These are phyloP conservation scores for Enteromius afrohamiltoni DNA, from an alignment of 2,797 vertebrate species.

Conservation along the genomic window DNA sequence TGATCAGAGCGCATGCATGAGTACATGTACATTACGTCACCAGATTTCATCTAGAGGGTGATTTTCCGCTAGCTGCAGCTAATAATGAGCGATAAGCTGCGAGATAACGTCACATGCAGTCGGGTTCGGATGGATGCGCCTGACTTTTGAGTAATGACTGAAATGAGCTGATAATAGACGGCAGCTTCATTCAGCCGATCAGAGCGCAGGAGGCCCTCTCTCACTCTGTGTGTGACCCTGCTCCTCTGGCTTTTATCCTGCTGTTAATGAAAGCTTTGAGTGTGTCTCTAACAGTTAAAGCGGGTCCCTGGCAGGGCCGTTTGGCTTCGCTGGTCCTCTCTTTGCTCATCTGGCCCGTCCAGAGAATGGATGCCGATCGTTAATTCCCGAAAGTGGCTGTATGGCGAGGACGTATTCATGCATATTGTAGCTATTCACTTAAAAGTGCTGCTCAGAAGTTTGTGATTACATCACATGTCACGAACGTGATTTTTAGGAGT, in stretches of 20 bases:
- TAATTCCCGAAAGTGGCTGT: constrained; percentile 39
- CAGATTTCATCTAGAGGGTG: background rate
- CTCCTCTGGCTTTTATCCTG: background rate
- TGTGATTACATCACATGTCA: too few species aligned
- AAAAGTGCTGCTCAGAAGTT: background rate
- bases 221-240: background rate
- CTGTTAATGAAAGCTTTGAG: background rate
- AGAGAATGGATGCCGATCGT: background rate
- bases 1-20: constrained; percentile 1
- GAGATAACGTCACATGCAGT: background rate
- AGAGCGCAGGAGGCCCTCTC: background rate
- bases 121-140: background rate
- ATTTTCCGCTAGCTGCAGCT: constrained; percentile 1
- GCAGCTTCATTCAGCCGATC: background rate
- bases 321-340: background rate
- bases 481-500: background rate
- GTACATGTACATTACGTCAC: background rate
- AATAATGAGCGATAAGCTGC: background rate
- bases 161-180: background rate
- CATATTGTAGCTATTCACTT: background rate
- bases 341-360: background rate
- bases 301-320: background rate
- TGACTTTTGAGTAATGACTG: background rate
- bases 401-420: background rate
- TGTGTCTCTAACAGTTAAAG: background rate